phyloP scores from a whole-genome alignment of 1,140 invertebrate genomes.

The Drosophila pseudoobscura region DNA sequence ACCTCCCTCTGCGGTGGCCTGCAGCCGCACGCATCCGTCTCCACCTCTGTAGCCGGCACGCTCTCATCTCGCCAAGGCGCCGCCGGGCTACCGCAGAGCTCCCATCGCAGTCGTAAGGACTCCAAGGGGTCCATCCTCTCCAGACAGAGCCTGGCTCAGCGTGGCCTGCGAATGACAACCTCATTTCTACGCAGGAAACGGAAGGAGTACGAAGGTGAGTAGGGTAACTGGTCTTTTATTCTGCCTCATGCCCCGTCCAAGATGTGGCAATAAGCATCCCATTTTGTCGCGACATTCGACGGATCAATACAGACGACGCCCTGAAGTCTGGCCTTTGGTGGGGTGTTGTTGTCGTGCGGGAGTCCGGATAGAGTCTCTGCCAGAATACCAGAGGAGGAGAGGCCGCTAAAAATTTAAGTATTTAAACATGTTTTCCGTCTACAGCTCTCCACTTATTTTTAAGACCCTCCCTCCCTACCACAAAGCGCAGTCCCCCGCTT shows the following conservation, averaged over 20 bases:
- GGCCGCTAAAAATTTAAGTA: too few species aligned
- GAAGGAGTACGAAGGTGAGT: slow-evolving; percentile 79
- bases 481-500: not conserved
- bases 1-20: slow-evolving; percentile 35
- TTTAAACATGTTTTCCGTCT: too few species aligned
- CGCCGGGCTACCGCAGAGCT: slow-evolving; percentile 11
- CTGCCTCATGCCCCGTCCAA: slow-evolving; percentile 11
- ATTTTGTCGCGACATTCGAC: slow-evolving; percentile 7
- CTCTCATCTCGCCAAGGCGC: slow-evolving; percentile 50
- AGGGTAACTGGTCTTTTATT: slow-evolving; percentile 2
- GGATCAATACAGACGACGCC: slow-evolving; percentile 48
- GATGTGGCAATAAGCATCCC: not conserved
- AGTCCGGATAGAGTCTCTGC: not conserved
- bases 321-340: slow-evolving; percentile 31
- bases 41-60: slow-evolving; percentile 57
- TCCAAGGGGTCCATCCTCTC: slow-evolving; percentile 70
- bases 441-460: too few species aligned
- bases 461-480: too few species aligned
- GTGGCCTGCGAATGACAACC: slow-evolving; percentile 70
- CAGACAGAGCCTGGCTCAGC: slow-evolving; percentile 46
- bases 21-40: slow-evolving; percentile 45
- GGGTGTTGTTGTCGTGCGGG: slow-evolving; percentile 2
- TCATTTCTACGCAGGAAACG: slow-evolving; percentile 73
- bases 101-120: slow-evolving; percentile 65
- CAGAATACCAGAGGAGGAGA: too few species aligned